phyloP scores from a whole-genome alignment of 1,140 invertebrate species.

The Danaus plexippus region DNA sequence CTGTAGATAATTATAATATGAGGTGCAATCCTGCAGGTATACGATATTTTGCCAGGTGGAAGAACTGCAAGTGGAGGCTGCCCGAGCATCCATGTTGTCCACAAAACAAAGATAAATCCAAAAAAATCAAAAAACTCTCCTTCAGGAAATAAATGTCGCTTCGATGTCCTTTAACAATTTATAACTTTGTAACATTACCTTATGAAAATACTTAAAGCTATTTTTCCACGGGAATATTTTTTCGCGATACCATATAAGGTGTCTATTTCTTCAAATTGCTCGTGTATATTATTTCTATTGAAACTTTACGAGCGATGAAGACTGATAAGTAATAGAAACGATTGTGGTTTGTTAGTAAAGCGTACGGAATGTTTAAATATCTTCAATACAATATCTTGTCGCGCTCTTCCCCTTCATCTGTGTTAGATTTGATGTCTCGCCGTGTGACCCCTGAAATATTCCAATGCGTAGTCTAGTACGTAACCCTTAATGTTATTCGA shows the following conservation, averaged over 20 bases:
- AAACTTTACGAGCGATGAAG: slow-evolving; percentile 66
- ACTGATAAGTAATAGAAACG: slow-evolving; percentile 65
- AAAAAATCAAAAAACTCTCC: slow-evolving; percentile 64
- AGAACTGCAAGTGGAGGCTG: slow-evolving; percentile 79
- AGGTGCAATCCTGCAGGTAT: slow-evolving; percentile 78
- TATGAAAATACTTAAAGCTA: slow-evolving; percentile 66
- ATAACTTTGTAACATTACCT: slow-evolving; percentile 65
- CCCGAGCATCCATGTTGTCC: slow-evolving; percentile 72
- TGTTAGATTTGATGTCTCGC: slow-evolving; percentile 57
- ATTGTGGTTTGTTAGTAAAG: slow-evolving; percentile 53
- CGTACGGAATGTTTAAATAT: slow-evolving; percentile 29
- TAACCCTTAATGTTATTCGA: slow-evolving; percentile 61
- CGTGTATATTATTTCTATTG: slow-evolving; percentile 54
- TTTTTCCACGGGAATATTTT: slow-evolving; percentile 61
- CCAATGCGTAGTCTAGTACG: slow-evolving; percentile 57
- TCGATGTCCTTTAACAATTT: slow-evolving; percentile 47
- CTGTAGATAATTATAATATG: slow-evolving; percentile 69
- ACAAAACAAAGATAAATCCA: slow-evolving; percentile 72
- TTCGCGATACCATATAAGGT: slow-evolving; percentile 53
- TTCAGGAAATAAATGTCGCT: slow-evolving; percentile 67
- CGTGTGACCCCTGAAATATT: slow-evolving; percentile 49
- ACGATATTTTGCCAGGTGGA: slow-evolving; percentile 84
- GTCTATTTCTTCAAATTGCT: slow-evolving; percentile 55
- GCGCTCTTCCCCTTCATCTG: slow-evolving; percentile 49
- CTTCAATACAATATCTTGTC: slow-evolving; percentile 16